These are phyloP conservation scores for Sylvia borin DNA, from an alignment of 2,797 vertebrate genomes.

Conservation along the genomic window DNA sequence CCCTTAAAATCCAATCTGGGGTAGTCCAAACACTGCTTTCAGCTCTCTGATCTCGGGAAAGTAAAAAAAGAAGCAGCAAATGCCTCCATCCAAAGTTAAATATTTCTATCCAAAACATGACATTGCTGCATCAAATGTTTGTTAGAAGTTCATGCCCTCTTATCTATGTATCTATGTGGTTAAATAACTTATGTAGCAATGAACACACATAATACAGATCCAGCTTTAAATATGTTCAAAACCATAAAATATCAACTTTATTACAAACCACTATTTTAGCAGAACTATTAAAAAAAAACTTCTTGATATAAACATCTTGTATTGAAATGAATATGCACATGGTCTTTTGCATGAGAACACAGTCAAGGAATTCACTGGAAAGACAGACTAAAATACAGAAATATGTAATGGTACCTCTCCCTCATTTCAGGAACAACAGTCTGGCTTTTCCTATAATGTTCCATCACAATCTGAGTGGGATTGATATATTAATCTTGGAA, in stretches of 20 bases:
- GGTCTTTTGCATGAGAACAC: background rate
- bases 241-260: background rate
- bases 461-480: background rate
- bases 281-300: background rate
- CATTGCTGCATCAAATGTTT: fast-evolving
- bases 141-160: background rate
- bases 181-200: background rate
- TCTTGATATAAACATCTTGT: background rate
- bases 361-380: background rate
- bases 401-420: background rate
- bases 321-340: background rate
- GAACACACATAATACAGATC: background rate
- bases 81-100: background rate
- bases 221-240: background rate
- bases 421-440: background rate
- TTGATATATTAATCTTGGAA: background rate
- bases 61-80: background rate
- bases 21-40: background rate
- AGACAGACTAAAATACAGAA: background rate
- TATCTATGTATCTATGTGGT: background rate
- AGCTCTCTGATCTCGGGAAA: background rate
- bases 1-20: background rate
- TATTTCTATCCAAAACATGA: background rate
- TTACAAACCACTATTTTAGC: background rate
- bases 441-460: background rate